Percentiles rank a stretch among this genome's conserved stretches.
Evolutionary conservation across 2,113 vertebrate species (phyloP).

Genomic region (Lathamus discolor): DNA sequence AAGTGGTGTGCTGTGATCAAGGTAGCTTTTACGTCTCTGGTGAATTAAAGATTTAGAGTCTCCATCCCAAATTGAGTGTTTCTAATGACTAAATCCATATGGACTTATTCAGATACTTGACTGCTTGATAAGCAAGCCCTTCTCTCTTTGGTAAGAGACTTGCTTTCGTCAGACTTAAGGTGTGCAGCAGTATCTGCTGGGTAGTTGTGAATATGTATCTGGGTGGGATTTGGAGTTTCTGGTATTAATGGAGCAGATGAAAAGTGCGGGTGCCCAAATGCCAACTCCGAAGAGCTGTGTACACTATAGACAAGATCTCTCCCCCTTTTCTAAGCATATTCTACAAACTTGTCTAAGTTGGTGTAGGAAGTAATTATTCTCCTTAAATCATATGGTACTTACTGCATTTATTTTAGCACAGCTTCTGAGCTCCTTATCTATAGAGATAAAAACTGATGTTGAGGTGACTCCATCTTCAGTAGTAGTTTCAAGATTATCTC

Average conservation of each 20-base stretch:
- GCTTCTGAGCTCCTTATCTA: neutral
- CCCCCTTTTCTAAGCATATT: neutral
- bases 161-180: neutral
- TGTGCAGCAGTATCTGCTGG: neutral
- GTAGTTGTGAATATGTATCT: neutral
- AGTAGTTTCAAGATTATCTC: neutral
- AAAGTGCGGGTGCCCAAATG: neutral
- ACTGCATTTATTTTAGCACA: too few species aligned
- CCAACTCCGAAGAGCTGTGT: neutral
- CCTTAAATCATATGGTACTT: neutral
- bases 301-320: neutral
- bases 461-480: neutral
- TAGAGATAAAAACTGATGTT: neutral
- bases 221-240: neutral
- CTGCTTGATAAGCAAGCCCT: neutral
- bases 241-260: neutral
- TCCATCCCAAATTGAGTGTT: neutral
- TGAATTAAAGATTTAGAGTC: neutral
- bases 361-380: neutral
- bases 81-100: neutral
- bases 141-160: neutral
- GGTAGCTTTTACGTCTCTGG: neutral
- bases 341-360: neutral
- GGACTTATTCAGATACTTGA: neutral
- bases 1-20: too few species aligned